phyloP scores from a whole-genome alignment of 1,140 invertebrate genomes.

The Brachionus plicatilis region DNA sequence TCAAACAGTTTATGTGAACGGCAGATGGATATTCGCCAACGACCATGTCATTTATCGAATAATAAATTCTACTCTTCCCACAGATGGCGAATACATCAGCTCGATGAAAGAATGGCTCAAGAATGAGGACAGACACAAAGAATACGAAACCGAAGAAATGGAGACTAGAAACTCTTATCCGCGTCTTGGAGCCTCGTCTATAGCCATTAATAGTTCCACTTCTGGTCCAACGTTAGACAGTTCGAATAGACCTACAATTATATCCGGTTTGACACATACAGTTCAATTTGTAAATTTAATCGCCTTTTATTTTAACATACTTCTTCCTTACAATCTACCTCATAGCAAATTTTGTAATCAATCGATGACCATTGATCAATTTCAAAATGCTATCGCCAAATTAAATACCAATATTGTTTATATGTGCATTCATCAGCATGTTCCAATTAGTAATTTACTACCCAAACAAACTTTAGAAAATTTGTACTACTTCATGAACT shows the following conservation, averaged over 20 bases:
- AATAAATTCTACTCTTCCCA: neutral
- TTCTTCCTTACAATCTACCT: conserved; percentile 31
- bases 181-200: neutral
- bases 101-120: neutral
- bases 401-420: conserved; percentile 36
- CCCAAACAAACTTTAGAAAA: conserved; percentile 37
- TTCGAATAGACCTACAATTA: neutral
- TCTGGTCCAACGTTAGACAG: neutral
- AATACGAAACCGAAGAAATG: neutral
- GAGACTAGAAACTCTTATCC: neutral
- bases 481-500: conserved; percentile 25
- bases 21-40: conserved; percentile 29
- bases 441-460: conserved; percentile 29
- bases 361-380: neutral
- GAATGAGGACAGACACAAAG: neutral
- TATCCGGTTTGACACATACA: conserved; percentile 22
- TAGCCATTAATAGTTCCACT: neutral
- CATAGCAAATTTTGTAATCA: conserved; percentile 32
- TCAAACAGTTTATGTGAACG: conserved; percentile 39
- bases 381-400: conserved; percentile 38
- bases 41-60: conserved; percentile 34
- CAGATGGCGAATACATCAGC: conserved; percentile 6
- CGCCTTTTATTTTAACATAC: conserved; percentile 33
- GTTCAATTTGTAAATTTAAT: conserved; percentile 39
- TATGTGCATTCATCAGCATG: conserved; percentile 18